A percentile compares a stretch with the other conserved stretches of the same genome.
These are phyloP conservation scores for Periparus ater DNA, from an alignment of 2,797 vertebrate genomes.

Conservation along the genomic window DNA sequence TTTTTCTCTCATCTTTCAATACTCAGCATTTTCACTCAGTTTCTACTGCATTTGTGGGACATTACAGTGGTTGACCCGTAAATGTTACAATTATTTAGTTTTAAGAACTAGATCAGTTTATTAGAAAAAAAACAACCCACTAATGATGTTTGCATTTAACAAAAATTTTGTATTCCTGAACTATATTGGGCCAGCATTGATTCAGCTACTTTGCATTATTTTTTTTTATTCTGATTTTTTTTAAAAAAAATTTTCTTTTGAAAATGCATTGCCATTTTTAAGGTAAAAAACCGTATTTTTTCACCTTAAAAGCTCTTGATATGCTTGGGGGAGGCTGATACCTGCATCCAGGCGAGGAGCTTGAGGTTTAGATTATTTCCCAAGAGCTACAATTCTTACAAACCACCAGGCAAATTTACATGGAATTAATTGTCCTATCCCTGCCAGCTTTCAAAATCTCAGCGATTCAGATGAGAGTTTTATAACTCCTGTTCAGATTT, in stretches of 20 bases:
- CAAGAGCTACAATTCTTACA: not conserved
- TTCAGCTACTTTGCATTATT: not conserved
- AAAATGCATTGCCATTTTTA: not conserved
- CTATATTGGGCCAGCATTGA: not conserved
- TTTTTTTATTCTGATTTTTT: not conserved
- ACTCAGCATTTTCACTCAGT: not conserved
- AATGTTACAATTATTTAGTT: not conserved
- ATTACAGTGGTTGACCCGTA: not conserved
- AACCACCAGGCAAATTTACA: not conserved
- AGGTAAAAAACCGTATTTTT: not conserved
- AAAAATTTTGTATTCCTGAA: not conserved
- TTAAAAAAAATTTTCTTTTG: not conserved
- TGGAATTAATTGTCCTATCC: not conserved
- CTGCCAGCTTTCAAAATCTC: not conserved
- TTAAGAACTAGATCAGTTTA: not conserved
- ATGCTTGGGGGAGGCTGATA: not conserved
- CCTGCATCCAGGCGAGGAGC: rapidly evolving
- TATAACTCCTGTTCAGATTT: not conserved
- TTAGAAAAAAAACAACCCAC: not conserved
- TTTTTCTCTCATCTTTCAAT: not conserved
- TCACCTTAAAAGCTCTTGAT: not conserved
- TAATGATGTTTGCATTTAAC: not conserved
- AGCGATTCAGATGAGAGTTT: not conserved
- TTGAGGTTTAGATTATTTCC: not conserved
- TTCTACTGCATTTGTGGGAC: not conserved